Evolutionary conservation across 2,888 invertebrate genomes (phyloP), one percentile per base, ranked within the genome.

Genomic region (Drosophila meridiana): DNA sequence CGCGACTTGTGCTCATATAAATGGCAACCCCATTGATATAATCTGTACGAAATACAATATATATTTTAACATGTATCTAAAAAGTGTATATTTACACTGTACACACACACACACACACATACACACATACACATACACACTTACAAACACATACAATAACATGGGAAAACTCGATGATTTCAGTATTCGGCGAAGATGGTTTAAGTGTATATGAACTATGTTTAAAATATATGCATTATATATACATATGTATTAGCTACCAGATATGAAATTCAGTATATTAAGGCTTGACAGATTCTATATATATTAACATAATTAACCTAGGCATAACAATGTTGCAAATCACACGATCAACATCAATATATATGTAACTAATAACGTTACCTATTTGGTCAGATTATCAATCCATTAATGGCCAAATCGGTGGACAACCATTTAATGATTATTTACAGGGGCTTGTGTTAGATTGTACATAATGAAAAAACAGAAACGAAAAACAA

Each of bases 391-490:
- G 59, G 70, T 56, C 78, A 57, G 65, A 45, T 62, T 69, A 78
- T 64, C 64, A 65, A 73, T 8, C 32, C 47, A 66, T 40, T 52
- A 30, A 52, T 45, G 73, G 65, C 66, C 71, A 67, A 71, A 72
- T 60, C 50, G 57, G 63, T 57, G 59, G 65, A 63, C 62, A 78
- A 68, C 66, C 65, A 73, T 74, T 68, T 43, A 86, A 87, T 67
- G 85, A 84, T 89, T 89, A 90, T 82, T 89, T 87, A 87, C 87
- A 87, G 87, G 90, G 87, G 89, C 86, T 87, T 87, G 83, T 87
- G 90, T 89, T 87, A 90, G 82, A 69, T 78, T 89, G 89, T 87
- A 87, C 60, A 90, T 90, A 87, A 59, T 58, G 64, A 68, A 52
- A 67, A 69, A 56, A 65, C 71, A 58, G 67, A 43, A 71, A 69